Evolutionary conservation across 1,140 invertebrate species (phyloP).

Genomic region (Mamestra configurata): DNA sequence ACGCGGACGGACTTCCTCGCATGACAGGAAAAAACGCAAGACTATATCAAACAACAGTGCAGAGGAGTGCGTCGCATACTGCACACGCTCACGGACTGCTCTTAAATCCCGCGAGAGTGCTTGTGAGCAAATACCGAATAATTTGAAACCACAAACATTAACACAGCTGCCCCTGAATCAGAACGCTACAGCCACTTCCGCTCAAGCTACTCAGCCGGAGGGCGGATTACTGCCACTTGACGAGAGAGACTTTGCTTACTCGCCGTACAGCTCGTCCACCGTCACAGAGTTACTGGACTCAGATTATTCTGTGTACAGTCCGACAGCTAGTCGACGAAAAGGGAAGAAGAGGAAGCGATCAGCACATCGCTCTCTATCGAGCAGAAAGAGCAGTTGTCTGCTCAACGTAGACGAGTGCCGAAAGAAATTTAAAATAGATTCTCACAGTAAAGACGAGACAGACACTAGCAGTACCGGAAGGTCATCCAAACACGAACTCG

Average conservation of each 20-base stretch:
- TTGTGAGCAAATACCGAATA: constrained; percentile 76
- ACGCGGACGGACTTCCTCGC: constrained; percentile 77
- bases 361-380: constrained; percentile 78
- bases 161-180: constrained; percentile 63
- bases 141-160: constrained; percentile 67
- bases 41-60: constrained; percentile 65
- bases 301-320: constrained; percentile 86
- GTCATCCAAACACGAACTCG: constrained; percentile 69
- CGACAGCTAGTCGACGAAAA: constrained; percentile 77
- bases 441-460: constrained; percentile 69
- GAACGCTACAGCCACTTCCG: constrained; percentile 66
- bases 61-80: constrained; percentile 82
- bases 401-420: constrained; percentile 76
- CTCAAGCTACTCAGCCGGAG: constrained; percentile 70
- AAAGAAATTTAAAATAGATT: constrained; percentile 82
- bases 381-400: constrained; percentile 76
- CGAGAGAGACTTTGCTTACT: constrained; percentile 86
- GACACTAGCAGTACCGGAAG: constrained; percentile 59
- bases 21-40: constrained; percentile 83
- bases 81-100: constrained; percentile 86
- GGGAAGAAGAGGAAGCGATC: constrained; percentile 84
- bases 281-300: constrained; percentile 85
- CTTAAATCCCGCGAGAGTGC: constrained; percentile 81
- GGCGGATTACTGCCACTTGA: constrained; percentile 84
- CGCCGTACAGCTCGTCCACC: constrained; percentile 86